Conservation (phyloP, 2,797 vertebrate species). For the Chloroceryle amazona region DNA sequence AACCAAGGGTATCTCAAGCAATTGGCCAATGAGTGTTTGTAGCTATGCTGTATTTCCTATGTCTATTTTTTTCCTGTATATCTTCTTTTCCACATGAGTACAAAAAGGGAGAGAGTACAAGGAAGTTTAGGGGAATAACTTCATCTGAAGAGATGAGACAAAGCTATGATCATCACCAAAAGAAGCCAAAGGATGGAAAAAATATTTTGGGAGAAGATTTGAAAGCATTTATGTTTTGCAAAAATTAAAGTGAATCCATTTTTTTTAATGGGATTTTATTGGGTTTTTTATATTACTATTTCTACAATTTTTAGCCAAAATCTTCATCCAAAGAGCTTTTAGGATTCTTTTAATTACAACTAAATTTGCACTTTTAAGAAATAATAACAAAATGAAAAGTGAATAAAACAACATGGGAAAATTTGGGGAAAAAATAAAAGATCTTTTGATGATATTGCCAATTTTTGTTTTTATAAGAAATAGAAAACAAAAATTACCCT, state of each 20-base stretch:
- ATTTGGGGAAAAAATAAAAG: accelerated
- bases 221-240: background rate
- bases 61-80: background rate
- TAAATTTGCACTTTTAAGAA: background rate
- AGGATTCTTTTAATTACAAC: background rate
- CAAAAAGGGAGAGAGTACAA: background rate
- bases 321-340: background rate
- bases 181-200: background rate
- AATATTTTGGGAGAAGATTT: background rate
- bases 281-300: background rate
- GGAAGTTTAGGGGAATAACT: background rate
- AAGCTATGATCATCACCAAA: background rate
- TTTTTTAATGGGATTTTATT: accelerated
- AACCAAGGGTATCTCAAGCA: background rate
- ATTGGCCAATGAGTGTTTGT: background rate
- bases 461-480: background rate
- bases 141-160: background rate
- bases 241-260: background rate
- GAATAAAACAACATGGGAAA: accelerated
- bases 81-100: background rate
- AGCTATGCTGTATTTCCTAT: background rate
- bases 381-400: background rate
- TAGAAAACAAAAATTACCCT: background rate
- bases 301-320: background rate
- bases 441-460: background rate